A percentile compares a stretch with the other conserved stretches of the same genome.
These are phyloP conservation scores for Cyanoramphus novaezelandiae DNA, from an alignment of 2,113 vertebrate species.

Conservation along the genomic window DNA sequence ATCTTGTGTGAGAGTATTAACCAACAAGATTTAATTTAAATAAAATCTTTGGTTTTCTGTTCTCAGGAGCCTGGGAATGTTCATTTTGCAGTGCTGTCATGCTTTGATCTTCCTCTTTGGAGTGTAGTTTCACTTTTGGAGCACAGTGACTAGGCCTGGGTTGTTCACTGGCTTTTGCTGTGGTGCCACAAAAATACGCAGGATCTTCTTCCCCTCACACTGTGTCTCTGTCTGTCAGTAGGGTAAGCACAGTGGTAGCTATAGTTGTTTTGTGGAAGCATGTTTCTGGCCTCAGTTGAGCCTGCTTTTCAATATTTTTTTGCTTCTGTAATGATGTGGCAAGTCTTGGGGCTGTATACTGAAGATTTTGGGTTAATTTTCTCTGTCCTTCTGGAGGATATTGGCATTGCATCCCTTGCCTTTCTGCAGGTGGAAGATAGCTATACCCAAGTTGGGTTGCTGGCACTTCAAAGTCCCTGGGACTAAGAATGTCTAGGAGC, in stretches of 20 bases:
- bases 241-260: background rate
- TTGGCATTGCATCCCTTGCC: background rate
- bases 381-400: background rate
- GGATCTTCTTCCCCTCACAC: background rate
- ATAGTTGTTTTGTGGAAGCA: background rate
- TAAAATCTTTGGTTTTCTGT: background rate
- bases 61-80: background rate
- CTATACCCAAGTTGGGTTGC: background rate
- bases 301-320: background rate
- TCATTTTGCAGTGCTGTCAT: background rate
- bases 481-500: background rate
- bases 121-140: background rate
- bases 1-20: background rate
- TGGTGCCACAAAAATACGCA: fast-evolving
- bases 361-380: background rate
- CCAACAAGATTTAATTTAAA: background rate
- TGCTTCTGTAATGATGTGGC: background rate
- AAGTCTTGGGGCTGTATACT: background rate
- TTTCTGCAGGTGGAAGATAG: background rate
- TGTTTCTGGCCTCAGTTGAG: background rate
- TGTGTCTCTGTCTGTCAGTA: background rate
- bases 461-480: background rate
- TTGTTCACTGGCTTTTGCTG: background rate
- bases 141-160: background rate
- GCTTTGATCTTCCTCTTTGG: background rate